These are phyloP conservation scores for Tolmerus cingulatus DNA, from an alignment of 2,888 invertebrate species.

Conservation along the genomic window DNA sequence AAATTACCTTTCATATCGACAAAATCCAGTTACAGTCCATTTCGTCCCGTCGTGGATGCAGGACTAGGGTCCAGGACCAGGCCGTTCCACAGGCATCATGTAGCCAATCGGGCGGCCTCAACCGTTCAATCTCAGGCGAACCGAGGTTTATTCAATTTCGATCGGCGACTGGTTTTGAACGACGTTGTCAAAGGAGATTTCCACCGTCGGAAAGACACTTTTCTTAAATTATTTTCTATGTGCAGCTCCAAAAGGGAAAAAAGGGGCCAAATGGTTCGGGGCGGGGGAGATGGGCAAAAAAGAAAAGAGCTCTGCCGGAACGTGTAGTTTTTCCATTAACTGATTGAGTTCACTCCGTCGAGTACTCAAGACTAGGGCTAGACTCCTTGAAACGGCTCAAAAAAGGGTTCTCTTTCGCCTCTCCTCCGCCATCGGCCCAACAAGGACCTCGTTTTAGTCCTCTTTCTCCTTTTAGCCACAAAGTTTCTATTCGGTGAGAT, in stretches of 20 bases:
- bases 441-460: neutral
- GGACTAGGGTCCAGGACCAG: neutral
- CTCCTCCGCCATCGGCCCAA: neutral
- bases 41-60: neutral
- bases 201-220: slow-evolving; percentile 26
- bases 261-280: neutral
- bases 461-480: neutral
- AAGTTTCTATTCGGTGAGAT: neutral
- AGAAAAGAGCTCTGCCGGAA: neutral
- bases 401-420: neutral
- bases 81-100: neutral
- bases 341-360: slow-evolving; percentile 21
- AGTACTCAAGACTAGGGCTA: neutral
- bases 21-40: slow-evolving; percentile 41
- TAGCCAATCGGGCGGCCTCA: neutral
- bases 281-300: neutral
- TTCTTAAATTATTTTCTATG: slow-evolving; percentile 9
- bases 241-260: neutral
- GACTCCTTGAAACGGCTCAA: neutral
- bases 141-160: slow-evolving; percentile 37
- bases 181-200: slow-evolving; percentile 29
- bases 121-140: slow-evolving; percentile 34
- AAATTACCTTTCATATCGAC: slow-evolving; percentile 41
- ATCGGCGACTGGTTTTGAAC: slow-evolving; percentile 26
- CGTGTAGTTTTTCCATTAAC: slow-evolving; percentile 38